Evolutionary conservation across 2,888 invertebrate species (phyloP).

Genomic region (Molorchus minor): DNA sequence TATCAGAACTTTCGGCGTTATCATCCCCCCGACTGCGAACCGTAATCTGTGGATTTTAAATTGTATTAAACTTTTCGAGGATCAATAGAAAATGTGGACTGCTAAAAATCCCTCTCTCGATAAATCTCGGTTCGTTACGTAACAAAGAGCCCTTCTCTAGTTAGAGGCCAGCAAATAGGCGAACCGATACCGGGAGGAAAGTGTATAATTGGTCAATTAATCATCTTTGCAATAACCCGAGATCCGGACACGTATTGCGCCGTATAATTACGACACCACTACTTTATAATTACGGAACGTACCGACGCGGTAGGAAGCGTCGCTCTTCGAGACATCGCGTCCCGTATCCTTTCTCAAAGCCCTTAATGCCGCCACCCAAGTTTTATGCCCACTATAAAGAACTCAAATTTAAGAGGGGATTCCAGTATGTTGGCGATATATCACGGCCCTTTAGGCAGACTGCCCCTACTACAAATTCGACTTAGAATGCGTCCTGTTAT

Average conservation of each 20-base stretch:
- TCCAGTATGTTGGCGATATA: slow-evolving; percentile 47
- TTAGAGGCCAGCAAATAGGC: slow-evolving; percentile 45
- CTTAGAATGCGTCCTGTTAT: slow-evolving; percentile 23
- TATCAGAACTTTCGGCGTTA: slow-evolving; percentile 49
- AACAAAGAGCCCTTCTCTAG: slow-evolving; percentile 46
- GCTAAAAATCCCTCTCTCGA: slow-evolving; percentile 42
- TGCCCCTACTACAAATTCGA: slow-evolving; percentile 33
- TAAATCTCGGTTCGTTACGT: slow-evolving; percentile 42
- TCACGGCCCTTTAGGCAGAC: slow-evolving; percentile 38
- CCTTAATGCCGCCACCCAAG: slow-evolving; percentile 47
- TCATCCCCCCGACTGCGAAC: slow-evolving; percentile 39
- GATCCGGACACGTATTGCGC: slow-evolving; percentile 46
- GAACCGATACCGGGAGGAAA: slow-evolving; percentile 49
- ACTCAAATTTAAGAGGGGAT: slow-evolving; percentile 51
- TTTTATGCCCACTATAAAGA: slow-evolving; percentile 51
- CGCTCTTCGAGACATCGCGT: slow-evolving; percentile 32
- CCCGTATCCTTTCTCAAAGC: slow-evolving; percentile 39
- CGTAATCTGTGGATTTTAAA: slow-evolving; percentile 51
- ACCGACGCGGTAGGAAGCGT: slow-evolving; percentile 26
- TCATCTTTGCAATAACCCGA: slow-evolving; percentile 47
- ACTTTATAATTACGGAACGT: slow-evolving; percentile 47
- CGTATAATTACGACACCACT: slow-evolving; percentile 48
- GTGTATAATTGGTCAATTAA: slow-evolving; percentile 49
- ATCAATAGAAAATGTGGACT: slow-evolving; percentile 50
- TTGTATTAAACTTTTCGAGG: slow-evolving; percentile 51